phyloP scores from a whole-genome alignment of 2,113 vertebrate species.

The Sminthopsis crassicaudata region DNA sequence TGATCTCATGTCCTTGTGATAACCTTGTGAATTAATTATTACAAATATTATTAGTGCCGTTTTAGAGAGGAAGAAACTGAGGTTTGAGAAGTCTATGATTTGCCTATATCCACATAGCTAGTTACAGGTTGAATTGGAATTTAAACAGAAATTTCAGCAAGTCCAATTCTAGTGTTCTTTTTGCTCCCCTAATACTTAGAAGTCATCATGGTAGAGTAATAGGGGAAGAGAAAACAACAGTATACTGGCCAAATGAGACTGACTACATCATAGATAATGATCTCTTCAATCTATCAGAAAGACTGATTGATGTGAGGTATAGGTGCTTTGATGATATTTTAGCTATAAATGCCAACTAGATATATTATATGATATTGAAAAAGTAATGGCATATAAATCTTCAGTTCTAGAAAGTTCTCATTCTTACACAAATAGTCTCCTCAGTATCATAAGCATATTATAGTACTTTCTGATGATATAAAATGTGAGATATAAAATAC shows the following conservation, averaged over 20 bases:
- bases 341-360: slow-evolving; percentile 11
- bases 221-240: not conserved
- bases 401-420: not conserved
- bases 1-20: not conserved
- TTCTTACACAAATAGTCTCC: slow-evolving; percentile 10
- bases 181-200: not conserved
- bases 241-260: slow-evolving; percentile 15
- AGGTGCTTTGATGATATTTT: slow-evolving; percentile 9
- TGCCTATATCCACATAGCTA: not conserved
- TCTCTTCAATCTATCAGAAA: slow-evolving; percentile 48
- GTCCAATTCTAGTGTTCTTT: not conserved
- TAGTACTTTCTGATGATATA: not conserved
- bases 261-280: slow-evolving; percentile 37
- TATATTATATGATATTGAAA: slow-evolving; percentile 16
- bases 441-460: not conserved
- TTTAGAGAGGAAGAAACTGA: not conserved
- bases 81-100: not conserved
- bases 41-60: not conserved
- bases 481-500: not conserved
- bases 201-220: not conserved
- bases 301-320: not conserved
- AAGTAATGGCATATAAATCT: slow-evolving; percentile 35
- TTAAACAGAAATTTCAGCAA: not conserved
- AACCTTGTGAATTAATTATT: not conserved
- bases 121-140: not conserved